Base-by-base conservation (phyloP, 2,888 invertebrate species). In the Trisateles emortualis region DNA sequence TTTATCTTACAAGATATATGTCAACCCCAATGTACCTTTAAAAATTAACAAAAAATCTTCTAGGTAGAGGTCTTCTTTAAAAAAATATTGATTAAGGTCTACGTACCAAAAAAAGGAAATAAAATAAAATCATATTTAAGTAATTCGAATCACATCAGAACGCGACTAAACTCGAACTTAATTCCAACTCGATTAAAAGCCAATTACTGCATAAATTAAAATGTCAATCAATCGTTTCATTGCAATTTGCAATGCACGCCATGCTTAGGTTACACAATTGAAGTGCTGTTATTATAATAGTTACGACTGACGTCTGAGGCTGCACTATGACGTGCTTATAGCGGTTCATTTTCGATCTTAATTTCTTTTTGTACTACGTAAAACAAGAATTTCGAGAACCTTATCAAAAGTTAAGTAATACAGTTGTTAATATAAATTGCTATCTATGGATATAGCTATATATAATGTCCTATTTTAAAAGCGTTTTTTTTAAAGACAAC, bases 81-180 rank as follows among this genome's bases (percentile, higher is more conserved):
- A 16, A 10, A 14, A 16, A 16, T 26, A 9, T 30, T 41, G n/a
- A 33, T 32, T 1, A 30, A 14, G 8, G 9, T 13, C n/a, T n/a
- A 46, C 66, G 49, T 40, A 68, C 68, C 59, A 68, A 55, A 51
- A 65, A 17, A 29, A 57, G 50, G 48, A 58, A 32, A 59, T 16
- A 50, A 45, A 59, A 13, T 36, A 59, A 49, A 66, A 47, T 30
- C 68, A 68, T 68, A 41, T 39, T 49, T 47, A 46, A 40, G 17
- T 48, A 44, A 48, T n/a, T n/a, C n/a, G n/a, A 30, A 41, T 16
- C 13, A 38, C 38, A 33, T 38, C 17, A 38, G 26, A 11, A 44
- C 17, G 38, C 40, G 11, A 44, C 54, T 47, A 44, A 33, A 52
- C 11, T 11, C 11, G n/a, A 11, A 32, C 32, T 11, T 32, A n/a